Evolutionary conservation across 2,797 vertebrate genomes (phyloP).

Genomic region (Synanceia verrucosa): DNA sequence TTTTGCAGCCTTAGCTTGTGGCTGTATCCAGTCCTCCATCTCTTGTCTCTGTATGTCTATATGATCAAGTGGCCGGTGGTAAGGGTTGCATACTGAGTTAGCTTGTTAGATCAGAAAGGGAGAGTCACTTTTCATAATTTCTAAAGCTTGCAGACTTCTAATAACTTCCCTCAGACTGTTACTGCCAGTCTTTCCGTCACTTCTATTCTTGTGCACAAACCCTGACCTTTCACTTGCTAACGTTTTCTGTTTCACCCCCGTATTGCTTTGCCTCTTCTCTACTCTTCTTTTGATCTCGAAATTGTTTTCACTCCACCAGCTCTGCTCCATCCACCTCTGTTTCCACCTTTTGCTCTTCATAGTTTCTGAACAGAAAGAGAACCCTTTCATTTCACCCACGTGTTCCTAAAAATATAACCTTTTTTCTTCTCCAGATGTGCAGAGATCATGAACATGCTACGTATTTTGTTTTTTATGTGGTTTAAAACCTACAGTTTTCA

Average conservation of each 20-base stretch:
- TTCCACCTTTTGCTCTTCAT: slow-evolving; percentile 25
- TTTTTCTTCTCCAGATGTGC: neutral
- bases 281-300: slow-evolving; percentile 1
- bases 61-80: neutral
- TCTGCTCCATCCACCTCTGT: slow-evolving; percentile 18
- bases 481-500: neutral
- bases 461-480: neutral
- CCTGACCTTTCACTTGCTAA: neutral
- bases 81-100: neutral
- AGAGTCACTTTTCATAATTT: slow-evolving; percentile 29
- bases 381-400: neutral
- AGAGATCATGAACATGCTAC: neutral
- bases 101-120: slow-evolving; percentile 16
- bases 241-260: neutral
- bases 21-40: slow-evolving; percentile 4
- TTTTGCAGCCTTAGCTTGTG: neutral
- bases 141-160: neutral
- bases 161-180: neutral
- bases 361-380: slow-evolving; percentile 21
- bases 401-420: slow-evolving; percentile 23
- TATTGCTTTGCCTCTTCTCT: neutral
- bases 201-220: neutral
- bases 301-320: slow-evolving; percentile 20
- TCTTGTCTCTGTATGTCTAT: neutral
- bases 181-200: neutral